Evolutionary conservation across 2,888 invertebrate genomes (phyloP), one percentile per base, ranked within the genome.

Genomic region (Brenthis daphne): DNA sequence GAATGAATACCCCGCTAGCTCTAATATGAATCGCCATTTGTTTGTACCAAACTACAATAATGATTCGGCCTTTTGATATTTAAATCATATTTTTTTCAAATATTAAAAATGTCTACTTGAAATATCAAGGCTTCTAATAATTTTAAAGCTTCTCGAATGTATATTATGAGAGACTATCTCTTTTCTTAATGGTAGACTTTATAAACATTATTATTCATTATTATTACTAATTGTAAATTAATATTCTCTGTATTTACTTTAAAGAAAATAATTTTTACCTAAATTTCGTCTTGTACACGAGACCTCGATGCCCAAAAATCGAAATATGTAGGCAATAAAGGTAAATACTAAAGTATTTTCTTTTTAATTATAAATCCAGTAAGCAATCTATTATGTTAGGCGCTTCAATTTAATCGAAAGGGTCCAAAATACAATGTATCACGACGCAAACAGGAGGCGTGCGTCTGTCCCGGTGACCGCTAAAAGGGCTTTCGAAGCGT

Each of bases 391-490:
- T 48, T 11, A 53, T 8, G 48, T 48, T 14, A 29, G 54, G 29
- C 65, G 67, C 70, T 73, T n/a, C 55, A 24, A 57, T 48, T 55
- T 58, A 63, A 65, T 65, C 68, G 53, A 55, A 50, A 64, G 57
- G 24, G 14, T 47, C 56, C 72, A 74, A 74, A 71, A 70, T 57
- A 69, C 70, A 70, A 71, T 70, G 71, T 74, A 74, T 73, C 72
- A 65, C 64, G 68, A 72, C 64, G 80, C 78, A 78, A 86, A 85
- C 74, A 74, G 76, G 76, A 77, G 77, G 82, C 83, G 80, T 79
- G 76, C 37, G 77, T 71, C 77, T 82, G 87, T 84, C 88, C 90
- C 84, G 83, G 86, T 89, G 89, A 90, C 90, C 90, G 90, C 88
- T 86, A 89, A 90, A 89, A 86, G 85, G 84, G 80, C 85, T 77